phyloP scores from a whole-genome alignment of 2,113 vertebrate species.

The Eretmochelys imbricata region DNA sequence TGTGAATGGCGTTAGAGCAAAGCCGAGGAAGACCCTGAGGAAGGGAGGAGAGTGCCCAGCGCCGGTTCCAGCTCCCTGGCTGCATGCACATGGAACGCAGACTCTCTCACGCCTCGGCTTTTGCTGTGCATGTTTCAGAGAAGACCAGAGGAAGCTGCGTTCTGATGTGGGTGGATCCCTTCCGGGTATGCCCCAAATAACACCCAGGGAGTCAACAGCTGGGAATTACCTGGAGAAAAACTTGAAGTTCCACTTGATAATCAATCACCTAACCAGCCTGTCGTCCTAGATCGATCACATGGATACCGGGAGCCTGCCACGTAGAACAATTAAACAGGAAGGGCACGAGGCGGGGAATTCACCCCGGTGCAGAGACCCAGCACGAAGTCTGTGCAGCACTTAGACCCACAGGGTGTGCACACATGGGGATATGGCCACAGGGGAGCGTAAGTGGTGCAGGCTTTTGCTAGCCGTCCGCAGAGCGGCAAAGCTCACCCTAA shows the following conservation, averaged over 20 bases:
- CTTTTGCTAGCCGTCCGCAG: not conserved
- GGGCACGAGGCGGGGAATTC: not conserved
- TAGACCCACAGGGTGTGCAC: not conserved
- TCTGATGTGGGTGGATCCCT: not conserved
- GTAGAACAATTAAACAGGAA: rapidly evolving
- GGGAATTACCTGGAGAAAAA: not conserved
- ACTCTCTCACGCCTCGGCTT: not conserved
- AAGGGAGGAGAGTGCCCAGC: not conserved
- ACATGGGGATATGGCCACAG: rapidly evolving
- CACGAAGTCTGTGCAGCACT: not conserved
- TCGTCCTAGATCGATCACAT: rapidly evolving
- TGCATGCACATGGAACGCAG: not conserved
- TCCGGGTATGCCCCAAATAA: not conserved
- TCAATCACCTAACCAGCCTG: rapidly evolving
- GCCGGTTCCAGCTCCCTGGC: not conserved
- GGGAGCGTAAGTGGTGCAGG: not conserved
- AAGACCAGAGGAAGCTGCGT: not conserved
- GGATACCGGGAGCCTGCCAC: rapidly evolving
- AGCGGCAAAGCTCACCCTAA: not conserved
- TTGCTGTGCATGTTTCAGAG: not conserved
- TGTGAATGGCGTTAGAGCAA: not conserved
- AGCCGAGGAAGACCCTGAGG: rapidly evolving
- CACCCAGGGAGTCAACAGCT: rapidly evolving
- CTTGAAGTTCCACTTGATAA: not conserved
- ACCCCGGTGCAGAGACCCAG: rapidly evolving